Conservation (phyloP, 2,113 vertebrate species). For the Rhabdornis inornatus region DNA sequence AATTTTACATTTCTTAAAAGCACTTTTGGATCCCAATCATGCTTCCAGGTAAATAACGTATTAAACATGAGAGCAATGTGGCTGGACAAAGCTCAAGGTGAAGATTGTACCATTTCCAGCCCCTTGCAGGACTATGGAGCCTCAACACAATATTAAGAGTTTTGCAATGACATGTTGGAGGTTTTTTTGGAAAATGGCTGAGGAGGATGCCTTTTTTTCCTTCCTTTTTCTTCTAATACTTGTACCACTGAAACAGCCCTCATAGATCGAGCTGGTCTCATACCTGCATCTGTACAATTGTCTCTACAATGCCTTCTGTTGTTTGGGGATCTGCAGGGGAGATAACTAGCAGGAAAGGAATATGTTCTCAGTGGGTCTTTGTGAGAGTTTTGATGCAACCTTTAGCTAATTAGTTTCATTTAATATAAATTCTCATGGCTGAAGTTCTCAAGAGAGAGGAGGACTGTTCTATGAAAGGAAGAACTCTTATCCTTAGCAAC, state of each 20-base stretch:
- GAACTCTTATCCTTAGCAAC: conserved; percentile 39
- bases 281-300: conserved; percentile 47
- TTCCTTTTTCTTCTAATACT: not conserved
- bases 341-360: conserved; percentile 60
- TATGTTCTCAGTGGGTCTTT: conserved; percentile 57
- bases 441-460: conserved; percentile 41
- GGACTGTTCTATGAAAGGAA: conserved; percentile 44
- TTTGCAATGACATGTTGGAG: not conserved
- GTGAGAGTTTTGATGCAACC: conserved; percentile 66
- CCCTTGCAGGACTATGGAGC: not conserved
- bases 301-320: conserved; percentile 53
- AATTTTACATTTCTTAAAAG: not conserved
- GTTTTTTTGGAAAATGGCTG: conserved; percentile 7
- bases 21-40: not conserved
- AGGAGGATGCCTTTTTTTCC: not conserved
- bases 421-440: conserved; percentile 60
- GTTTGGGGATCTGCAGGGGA: conserved; percentile 28
- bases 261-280: not conserved
- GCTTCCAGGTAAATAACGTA: not conserved
- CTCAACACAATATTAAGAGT: not conserved
- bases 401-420: conserved; percentile 69
- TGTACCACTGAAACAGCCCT: not conserved
- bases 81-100: not conserved
- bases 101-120: not conserved
- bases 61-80: accelerated